Base-by-base conservation (phyloP, 1,140 invertebrate species). In the Brachionus manjavacas region DNA sequence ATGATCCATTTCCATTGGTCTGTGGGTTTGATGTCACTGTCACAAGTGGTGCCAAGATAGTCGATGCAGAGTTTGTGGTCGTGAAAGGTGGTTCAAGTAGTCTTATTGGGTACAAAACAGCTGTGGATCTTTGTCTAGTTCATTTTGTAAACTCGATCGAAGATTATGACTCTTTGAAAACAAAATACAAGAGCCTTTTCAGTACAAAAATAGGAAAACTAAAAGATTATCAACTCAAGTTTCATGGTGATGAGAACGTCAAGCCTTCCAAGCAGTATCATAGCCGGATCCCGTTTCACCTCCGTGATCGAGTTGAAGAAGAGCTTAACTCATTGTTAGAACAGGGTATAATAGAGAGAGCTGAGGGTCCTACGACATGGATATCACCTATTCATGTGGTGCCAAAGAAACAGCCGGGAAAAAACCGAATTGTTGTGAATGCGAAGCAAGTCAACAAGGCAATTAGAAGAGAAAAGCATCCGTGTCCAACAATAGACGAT, bases 341-440 rank as follows among this genome's bases (percentile, higher is more conserved):
- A 28, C 23, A 52, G 16, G 86, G 86, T 31, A 87, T 88, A 12
- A 86, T 87, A 70, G 87, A 86, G 84, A 86, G 84, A 52, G 86
- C 85, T 43, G 83, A 83, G 16, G 84, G 66, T 23, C 85, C 87
- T 43, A 87, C 87, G 12, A 85, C 86, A 6, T 87, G 86, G 87
- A 84, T 87, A 14, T 87, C 86, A 14, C 85, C 86, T n/a, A 85
- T 87, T 41, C 85, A 86, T 35, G 80, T 84, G 23, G 64, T 78
- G 0, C 84, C 72, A 49, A 85, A 86, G 39, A 84, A 86, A 16
- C 84, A 84, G 35, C 41, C 49, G 16, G 60, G 66, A 66, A 49
- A 87, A 46, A 86, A 87, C 9, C 31, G 86, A 16, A 60, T 85
- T 4, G 85, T 85, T 39, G 81, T 86, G 3, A 85, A 86, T 39